Conservation (phyloP, 2,113 vertebrate species). For the Poeciliopsis prolifica region DNA sequence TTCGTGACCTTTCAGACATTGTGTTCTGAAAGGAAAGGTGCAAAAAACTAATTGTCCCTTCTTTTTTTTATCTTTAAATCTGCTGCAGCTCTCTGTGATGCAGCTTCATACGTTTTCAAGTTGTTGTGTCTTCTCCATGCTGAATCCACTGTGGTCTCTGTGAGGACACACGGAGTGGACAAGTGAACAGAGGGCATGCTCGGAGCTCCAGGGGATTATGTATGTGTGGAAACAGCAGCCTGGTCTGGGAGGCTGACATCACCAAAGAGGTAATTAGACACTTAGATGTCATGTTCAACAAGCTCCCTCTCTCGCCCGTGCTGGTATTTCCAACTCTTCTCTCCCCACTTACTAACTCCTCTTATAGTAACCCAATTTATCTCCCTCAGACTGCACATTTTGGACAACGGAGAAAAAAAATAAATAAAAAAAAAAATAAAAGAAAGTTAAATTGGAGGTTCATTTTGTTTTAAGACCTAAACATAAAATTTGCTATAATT, state of each 20-base stretch:
- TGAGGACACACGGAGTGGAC: conserved; percentile 9
- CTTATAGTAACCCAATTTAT: conserved; percentile 26
- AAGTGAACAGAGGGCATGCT: conserved; percentile 18
- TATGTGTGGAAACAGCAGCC: conserved; percentile 45
- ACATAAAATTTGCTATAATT: not conserved
- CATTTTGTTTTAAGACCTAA: not conserved
- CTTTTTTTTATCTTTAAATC: not conserved
- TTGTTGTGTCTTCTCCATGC: conserved; percentile 25
- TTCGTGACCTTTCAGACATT: conserved; percentile 20
- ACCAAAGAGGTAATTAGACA: conserved; percentile 70
- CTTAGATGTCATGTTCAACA: conserved; percentile 69
- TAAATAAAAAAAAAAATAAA: not conserved
- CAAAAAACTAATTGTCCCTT: not conserved
- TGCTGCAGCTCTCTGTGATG: not conserved
- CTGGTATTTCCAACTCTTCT: conserved; percentile 1
- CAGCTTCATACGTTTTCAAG: not conserved
- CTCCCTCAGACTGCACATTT: conserved; percentile 31
- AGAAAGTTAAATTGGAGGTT: not conserved
- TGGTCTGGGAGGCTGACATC: conserved; percentile 48
- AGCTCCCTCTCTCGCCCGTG: conserved; percentile 32
- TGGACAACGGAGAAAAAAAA: not conserved
- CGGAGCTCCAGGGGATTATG: conserved; percentile 23
- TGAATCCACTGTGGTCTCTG: conserved; percentile 8
- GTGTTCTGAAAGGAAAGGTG: not conserved
- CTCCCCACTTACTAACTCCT: not conserved